A percentile compares a stretch with the other conserved stretches of the same genome.
Conservation (phyloP, 1,140 invertebrate species). For the Zaprionus africanus region DNA sequence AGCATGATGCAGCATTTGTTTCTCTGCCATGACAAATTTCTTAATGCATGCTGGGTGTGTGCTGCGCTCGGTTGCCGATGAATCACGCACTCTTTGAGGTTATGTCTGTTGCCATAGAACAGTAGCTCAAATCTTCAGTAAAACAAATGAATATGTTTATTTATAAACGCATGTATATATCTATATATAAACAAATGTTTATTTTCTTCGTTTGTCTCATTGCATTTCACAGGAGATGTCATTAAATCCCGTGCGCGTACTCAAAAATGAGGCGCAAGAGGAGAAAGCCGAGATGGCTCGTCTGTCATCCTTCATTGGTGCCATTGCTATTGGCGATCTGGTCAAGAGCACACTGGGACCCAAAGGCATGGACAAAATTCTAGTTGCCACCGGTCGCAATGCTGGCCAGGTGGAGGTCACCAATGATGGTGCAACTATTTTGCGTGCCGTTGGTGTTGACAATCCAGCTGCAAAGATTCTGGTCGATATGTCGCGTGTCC, state of each 20-base stretch:
- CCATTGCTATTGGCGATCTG: constrained; percentile 99
- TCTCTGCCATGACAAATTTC: neutral
- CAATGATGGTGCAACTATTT: constrained; percentile 99
- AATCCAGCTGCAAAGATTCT: constrained; percentile 99
- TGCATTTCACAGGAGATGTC: constrained; percentile 88
- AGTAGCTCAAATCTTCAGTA: constrained; percentile 3
- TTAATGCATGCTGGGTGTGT: constrained; percentile 34
- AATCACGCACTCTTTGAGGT: constrained; percentile 55
- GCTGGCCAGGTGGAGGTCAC: constrained; percentile 96
- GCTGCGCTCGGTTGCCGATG: constrained; percentile 36
- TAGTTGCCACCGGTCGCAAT: constrained; percentile 93
- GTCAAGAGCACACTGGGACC: constrained; percentile 99
- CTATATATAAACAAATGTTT: constrained; percentile 20
- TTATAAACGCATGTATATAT: constrained; percentile 10
- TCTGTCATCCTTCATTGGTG: constrained; percentile 98
- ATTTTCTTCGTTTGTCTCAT: constrained; percentile 13
- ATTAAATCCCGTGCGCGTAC: constrained; percentile 96
- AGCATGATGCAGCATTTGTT: constrained; percentile 9
- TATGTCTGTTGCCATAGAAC: constrained; percentile 32
- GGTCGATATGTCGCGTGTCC: constrained; percentile 99
- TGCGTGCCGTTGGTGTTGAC: constrained; percentile 98
- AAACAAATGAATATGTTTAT: constrained; percentile 39
- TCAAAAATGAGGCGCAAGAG: constrained; percentile 98
- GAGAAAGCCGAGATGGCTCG: constrained; percentile 98
- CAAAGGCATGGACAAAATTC: constrained; percentile 99